phyloP scores from a whole-genome alignment of 2,888 invertebrate genomes.

The Macrostomum cliftonense region DNA sequence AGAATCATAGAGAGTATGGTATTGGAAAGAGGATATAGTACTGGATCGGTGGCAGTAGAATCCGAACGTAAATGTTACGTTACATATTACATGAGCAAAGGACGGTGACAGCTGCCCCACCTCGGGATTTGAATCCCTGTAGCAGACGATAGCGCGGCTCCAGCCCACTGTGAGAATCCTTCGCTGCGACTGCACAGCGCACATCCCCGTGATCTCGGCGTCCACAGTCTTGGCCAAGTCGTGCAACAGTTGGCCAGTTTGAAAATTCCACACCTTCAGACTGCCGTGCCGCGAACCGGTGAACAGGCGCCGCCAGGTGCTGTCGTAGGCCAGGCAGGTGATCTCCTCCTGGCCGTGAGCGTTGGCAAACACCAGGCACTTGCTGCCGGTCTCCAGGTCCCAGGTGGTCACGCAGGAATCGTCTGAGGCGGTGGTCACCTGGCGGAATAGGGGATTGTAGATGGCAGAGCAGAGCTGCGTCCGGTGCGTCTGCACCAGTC shows the following conservation, averaged over 20 bases:
- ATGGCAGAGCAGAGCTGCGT: constrained; percentile 32
- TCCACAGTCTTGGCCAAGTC: constrained; percentile 28
- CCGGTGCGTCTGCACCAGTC: constrained; percentile 14
- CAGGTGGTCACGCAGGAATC: constrained; percentile 64
- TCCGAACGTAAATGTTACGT: too few species aligned
- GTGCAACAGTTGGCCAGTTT: constrained; percentile 46
- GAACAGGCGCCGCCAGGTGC: constrained; percentile 51
- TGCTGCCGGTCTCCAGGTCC: constrained; percentile 53
- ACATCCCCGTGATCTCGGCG: constrained; percentile 33
- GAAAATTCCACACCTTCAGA: constrained; percentile 66
- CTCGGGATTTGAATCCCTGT: constrained; percentile 31
- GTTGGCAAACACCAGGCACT: constrained; percentile 49
- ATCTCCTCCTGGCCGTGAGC: constrained; percentile 58
- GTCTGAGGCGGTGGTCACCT: constrained; percentile 54
- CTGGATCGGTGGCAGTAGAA: too few species aligned
- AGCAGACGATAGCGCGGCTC: constrained; percentile 26
- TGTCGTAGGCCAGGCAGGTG: constrained; percentile 58
- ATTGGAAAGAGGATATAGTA: too few species aligned
- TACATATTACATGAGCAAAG: too few species aligned
- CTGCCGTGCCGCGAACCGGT: constrained; percentile 62
- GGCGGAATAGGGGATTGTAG: constrained; percentile 26
- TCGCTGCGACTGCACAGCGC: constrained; percentile 26
- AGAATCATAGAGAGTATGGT: too few species aligned
- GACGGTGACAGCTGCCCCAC: constrained; percentile 23
- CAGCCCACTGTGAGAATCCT: constrained; percentile 33